These are phyloP conservation scores for Caracal caracal DNA, from an alignment of 2,113 vertebrate species.

Conservation along the genomic window DNA sequence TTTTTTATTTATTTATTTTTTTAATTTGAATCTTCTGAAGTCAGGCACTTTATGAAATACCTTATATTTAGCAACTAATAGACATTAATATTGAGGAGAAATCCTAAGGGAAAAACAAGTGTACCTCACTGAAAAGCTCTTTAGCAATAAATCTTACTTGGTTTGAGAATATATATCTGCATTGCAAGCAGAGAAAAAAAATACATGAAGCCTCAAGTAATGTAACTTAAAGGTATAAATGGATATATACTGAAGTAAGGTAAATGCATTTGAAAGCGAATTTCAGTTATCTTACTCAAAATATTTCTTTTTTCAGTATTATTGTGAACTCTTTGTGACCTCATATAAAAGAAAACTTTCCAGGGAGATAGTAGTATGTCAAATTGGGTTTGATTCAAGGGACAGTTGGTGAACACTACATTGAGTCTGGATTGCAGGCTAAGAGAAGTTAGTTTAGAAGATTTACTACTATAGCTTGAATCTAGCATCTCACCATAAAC, in stretches of 20 bases:
- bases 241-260: conserved; percentile 46
- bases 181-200: conserved; percentile 54
- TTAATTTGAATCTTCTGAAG: conserved; percentile 28
- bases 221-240: conserved; percentile 62
- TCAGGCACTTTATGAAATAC: conserved; percentile 46
- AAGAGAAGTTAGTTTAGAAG: conserved; percentile 85
- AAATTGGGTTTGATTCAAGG: conserved; percentile 88
- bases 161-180: conserved; percentile 61
- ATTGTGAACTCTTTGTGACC: conserved; percentile 83
- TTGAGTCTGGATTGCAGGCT: conserved; percentile 81
- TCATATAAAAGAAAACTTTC: conserved; percentile 84
- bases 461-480: conserved; percentile 89
- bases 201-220: neutral
- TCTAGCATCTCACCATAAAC: conserved; percentile 88
- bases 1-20: neutral
- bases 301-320: conserved; percentile 63
- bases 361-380: conserved; percentile 82
- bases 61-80: conserved; percentile 44
- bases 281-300: conserved; percentile 50
- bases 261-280: conserved; percentile 49
- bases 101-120: conserved; percentile 33
- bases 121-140: neutral
- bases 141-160: conserved; percentile 56
- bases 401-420: conserved; percentile 83
- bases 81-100: conserved; percentile 21